Conservation (phyloP, 2,113 vertebrate species). For the Actinemys pallida region DNA sequence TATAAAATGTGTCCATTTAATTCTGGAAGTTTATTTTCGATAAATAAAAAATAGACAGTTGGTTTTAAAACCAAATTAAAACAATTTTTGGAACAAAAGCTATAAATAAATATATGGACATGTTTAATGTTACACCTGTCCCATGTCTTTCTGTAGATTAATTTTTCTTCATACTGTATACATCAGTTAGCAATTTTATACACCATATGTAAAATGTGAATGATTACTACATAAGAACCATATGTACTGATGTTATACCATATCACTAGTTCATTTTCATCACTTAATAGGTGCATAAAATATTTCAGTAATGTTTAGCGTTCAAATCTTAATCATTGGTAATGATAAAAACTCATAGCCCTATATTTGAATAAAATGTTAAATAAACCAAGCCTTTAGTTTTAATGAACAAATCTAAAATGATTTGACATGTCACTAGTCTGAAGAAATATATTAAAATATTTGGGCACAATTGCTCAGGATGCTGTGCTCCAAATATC, state of each 20-base stretch:
- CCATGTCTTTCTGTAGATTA: conserved; percentile 1
- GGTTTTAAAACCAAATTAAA: conserved; percentile 62
- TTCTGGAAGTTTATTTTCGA: conserved; percentile 59
- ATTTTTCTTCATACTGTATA: conserved; percentile 22
- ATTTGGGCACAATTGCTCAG: background rate
- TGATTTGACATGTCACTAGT: conserved; percentile 6
- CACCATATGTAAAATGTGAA: conserved; percentile 45
- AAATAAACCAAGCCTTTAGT: conserved; percentile 23
- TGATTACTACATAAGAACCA: background rate
- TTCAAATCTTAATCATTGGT: conserved; percentile 30
- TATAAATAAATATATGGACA: conserved; percentile 46
- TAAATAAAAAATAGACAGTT: conserved; percentile 58
- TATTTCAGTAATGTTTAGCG: conserved; percentile 36
- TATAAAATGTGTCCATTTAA: conserved; percentile 54
- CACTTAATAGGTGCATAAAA: conserved; percentile 20
- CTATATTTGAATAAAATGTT: conserved; percentile 45
- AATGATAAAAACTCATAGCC: conserved; percentile 4
- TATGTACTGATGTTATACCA: conserved; percentile 25
- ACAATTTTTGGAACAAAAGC: conserved; percentile 25
- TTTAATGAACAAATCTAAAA: conserved; percentile 26
- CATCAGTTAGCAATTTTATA: conserved; percentile 50
- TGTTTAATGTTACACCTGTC: conserved; percentile 44
- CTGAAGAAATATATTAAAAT: conserved; percentile 22
- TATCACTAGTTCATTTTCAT: conserved; percentile 3
- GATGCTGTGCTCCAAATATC: background rate